phyloP scores from a whole-genome alignment of 2,888 invertebrate species.

The Andricus quercusramuli region DNA sequence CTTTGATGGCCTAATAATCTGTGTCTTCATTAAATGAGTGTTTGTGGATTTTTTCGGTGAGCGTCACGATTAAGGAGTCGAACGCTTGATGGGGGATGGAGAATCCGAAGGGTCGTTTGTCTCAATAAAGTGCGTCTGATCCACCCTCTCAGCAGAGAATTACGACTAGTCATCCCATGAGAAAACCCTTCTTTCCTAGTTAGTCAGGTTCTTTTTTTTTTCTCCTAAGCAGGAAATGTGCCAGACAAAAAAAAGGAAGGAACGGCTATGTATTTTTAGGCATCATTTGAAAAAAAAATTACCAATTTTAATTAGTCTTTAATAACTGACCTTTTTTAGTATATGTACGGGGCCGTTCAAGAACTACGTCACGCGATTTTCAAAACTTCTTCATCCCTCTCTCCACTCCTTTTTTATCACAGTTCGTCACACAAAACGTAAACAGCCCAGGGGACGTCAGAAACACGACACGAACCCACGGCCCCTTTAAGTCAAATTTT shows the following conservation, averaged over 20 bases:
- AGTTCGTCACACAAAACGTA: too few relatives aligned
- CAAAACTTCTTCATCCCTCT: too few relatives aligned
- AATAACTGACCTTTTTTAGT: background rate
- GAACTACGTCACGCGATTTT: too few relatives aligned
- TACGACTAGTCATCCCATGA: slow-evolving; percentile 43
- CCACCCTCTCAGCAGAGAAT: slow-evolving; percentile 41
- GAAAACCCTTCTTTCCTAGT: slow-evolving; percentile 40
- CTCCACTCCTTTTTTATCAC: too few relatives aligned
- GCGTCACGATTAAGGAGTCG: slow-evolving; percentile 20
- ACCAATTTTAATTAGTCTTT: background rate
- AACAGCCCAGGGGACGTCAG: too few relatives aligned
- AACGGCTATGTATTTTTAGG: background rate
- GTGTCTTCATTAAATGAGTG: background rate
- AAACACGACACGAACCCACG: too few relatives aligned
- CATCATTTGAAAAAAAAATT: background rate
- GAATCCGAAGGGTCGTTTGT: slow-evolving; percentile 45
- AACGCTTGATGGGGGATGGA: slow-evolving; percentile 32
- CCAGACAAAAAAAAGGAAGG: background rate
- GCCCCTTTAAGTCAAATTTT: too few relatives aligned
- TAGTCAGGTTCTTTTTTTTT: slow-evolving; percentile 16
- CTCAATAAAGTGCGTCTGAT: slow-evolving; percentile 50
- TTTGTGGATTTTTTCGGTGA: background rate
- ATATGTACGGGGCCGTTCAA: background rate
- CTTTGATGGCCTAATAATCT: background rate
- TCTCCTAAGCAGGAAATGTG: background rate